Evolutionary conservation across 1,140 invertebrate species (phyloP), one percentile per base, ranked within the genome.

Genomic region (Formica exsecta): DNA sequence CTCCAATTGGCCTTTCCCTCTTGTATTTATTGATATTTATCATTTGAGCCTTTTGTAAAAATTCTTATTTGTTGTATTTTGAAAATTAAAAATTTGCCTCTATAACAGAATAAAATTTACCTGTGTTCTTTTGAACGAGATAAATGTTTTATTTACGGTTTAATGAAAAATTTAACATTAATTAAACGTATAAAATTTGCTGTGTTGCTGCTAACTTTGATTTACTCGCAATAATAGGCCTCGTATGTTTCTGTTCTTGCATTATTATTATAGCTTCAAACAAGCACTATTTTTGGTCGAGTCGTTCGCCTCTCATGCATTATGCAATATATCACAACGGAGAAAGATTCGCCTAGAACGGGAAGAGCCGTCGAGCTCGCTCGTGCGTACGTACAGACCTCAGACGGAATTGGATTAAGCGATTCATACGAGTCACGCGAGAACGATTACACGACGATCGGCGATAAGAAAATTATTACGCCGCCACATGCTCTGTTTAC

Each of bases 381-480:
- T 75, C 32, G 11, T 64, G 29, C 41, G 32, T 79, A 79, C 29
- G 75, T 36, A 0, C 32, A 36, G 8, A 51, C 25, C 19, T 71
- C 25, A 13, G 0, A 16, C 38, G 25, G 25, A 81, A 41, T 57
- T 32, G 68, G 79, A 73, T 81, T 73, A 73, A 86, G 59, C 65
- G 81, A 71, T 73, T 74, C 80, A 61, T 44, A 19, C 48, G 61
- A 66, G 38, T 73, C 84, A 66, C 71, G 77, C 83, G 66, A 87
- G 66, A 84, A 66, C 81, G 32, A 84, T 84, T 79, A 73, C 48
- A 84, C 61, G 76, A 68, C 84, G 70, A 79, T 74, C 77, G 59
- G 57, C 38, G 86, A 75, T 88, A 86, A 86, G 77, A 68, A 76
- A 88, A 83, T 80, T 70, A 74, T 86, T 76, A 70, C 74, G 54